Evolutionary conservation across 2,888 invertebrate species (phyloP).

Genomic region (Azorinus chamasolen): DNA sequence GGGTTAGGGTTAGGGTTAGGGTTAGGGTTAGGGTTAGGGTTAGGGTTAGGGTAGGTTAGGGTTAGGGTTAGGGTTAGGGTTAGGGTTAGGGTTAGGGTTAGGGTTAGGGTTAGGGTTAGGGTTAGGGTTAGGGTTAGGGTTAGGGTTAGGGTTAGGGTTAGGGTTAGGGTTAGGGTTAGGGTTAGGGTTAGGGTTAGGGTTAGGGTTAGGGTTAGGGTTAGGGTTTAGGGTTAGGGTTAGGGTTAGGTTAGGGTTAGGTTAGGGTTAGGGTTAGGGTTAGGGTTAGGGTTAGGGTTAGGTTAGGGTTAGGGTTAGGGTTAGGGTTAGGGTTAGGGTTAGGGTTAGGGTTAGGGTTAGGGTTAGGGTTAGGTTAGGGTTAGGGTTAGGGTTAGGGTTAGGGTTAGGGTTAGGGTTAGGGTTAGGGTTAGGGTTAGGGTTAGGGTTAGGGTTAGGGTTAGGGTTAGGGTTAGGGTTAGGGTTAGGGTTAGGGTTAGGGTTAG

Average conservation of each 20-base stretch:
- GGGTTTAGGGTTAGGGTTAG: constrained; percentile 63
- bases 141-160: constrained; percentile 61
- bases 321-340: no score
- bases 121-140: constrained; percentile 69
- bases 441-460: constrained; percentile 72
- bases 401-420: constrained; percentile 70
- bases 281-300: constrained; percentile 64
- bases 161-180: constrained; percentile 66
- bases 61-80: constrained; percentile 67
- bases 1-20: constrained; percentile 38
- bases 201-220: constrained; percentile 62
- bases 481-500: constrained; percentile 70
- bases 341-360: constrained; percentile 71
- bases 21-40: constrained; percentile 57
- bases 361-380: no score
- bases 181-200: constrained; percentile 66
- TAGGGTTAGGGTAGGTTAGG: no score
- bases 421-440: constrained; percentile 68
- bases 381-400: constrained; percentile 68
- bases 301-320: no score
- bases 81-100: constrained; percentile 70
- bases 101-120: constrained; percentile 67
- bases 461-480: constrained; percentile 72
- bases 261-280: constrained; percentile 51
- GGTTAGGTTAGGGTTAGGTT: no score